These are phyloP conservation scores for Chondrosia reniformis DNA, from an alignment of 37 sponge, comb jelly and placozoan genomes.

Conservation along the genomic window DNA sequence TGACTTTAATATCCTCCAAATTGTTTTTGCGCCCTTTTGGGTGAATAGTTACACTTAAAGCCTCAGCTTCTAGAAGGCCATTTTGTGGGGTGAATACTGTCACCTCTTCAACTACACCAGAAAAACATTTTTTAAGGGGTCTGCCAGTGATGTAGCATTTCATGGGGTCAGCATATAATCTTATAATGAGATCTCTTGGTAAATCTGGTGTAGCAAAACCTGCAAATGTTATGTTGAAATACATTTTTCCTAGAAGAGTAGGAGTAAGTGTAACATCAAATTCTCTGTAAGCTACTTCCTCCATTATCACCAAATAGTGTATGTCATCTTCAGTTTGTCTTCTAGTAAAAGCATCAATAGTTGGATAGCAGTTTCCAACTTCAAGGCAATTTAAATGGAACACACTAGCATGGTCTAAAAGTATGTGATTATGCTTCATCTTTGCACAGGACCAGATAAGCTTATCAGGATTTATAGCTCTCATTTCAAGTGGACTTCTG, in stretches of 20 bases:
- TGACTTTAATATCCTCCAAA: slow-evolving; percentile 12
- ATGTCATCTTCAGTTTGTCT: neutral
- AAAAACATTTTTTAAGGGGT: slow-evolving; percentile 16
- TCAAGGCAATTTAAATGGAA: neutral
- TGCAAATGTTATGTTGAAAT: slow-evolving; percentile 3
- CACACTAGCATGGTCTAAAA: neutral
- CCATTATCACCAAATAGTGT: neutral
- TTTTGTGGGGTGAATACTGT: slow-evolving; percentile 46
- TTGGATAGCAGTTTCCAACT: slow-evolving; percentile 6
- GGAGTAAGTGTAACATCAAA: neutral
- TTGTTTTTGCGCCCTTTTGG: neutral
- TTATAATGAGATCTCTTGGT: neutral
- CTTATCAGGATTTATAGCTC: slow-evolving; percentile 32
- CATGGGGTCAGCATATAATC: neutral
- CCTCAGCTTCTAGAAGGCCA: slow-evolving; percentile 57
- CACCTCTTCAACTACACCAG: slow-evolving; percentile 23
- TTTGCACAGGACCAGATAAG: neutral
- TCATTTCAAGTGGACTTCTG: slow-evolving; percentile 28
- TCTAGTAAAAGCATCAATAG: neutral
- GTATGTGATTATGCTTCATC: neutral
- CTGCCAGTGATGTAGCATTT: neutral
- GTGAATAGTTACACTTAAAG: slow-evolving; percentile 25
- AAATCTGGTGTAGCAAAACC: slow-evolving; percentile 9
- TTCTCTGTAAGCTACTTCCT: neutral
- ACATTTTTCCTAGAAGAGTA: slow-evolving; percentile 6